These are phyloP conservation scores for Phengaris arion DNA, from an alignment of 2,888 invertebrate genomes.

Conservation along the genomic window DNA sequence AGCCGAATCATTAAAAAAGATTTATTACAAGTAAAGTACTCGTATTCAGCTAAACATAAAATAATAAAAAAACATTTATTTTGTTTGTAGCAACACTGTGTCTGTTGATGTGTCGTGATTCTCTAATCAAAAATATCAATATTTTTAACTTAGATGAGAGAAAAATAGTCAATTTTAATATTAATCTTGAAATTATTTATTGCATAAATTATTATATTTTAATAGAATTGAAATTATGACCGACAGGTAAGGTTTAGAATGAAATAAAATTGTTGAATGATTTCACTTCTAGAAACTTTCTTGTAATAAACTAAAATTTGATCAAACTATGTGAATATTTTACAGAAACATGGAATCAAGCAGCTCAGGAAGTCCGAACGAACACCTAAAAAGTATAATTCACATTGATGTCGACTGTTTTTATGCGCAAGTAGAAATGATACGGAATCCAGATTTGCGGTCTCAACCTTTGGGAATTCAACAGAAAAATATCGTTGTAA, in stretches of 20 bases:
- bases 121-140: slow-evolving; percentile 72
- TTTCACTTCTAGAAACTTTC: slow-evolving; percentile 64
- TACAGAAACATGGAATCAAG: slow-evolving; percentile 74
- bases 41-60: not conserved
- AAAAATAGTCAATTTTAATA: slow-evolving; percentile 60
- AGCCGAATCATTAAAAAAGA: not conserved
- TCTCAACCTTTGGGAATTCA: slow-evolving; percentile 87
- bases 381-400: slow-evolving; percentile 85
- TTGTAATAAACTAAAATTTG: slow-evolving; percentile 65
- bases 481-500: slow-evolving; percentile 91
- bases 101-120: slow-evolving; percentile 79
- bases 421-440: slow-evolving; percentile 92
- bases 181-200: slow-evolving; percentile 57
- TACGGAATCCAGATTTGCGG: slow-evolving; percentile 83
- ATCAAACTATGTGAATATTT: slow-evolving; percentile 58
- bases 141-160: slow-evolving; percentile 73
- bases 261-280: slow-evolving; percentile 49
- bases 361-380: slow-evolving; percentile 63
- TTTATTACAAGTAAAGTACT: not conserved
- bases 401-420: slow-evolving; percentile 92
- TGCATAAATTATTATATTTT: slow-evolving; percentile 55
- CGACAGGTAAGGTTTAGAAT: slow-evolving; percentile 62
- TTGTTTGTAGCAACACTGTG: slow-evolving; percentile 55
- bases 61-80: not conserved
- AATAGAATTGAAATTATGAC: slow-evolving; percentile 65